phyloP scores from a whole-genome alignment of 92 coral and sea anemone genomes.

The Zoanthus gigantus region DNA sequence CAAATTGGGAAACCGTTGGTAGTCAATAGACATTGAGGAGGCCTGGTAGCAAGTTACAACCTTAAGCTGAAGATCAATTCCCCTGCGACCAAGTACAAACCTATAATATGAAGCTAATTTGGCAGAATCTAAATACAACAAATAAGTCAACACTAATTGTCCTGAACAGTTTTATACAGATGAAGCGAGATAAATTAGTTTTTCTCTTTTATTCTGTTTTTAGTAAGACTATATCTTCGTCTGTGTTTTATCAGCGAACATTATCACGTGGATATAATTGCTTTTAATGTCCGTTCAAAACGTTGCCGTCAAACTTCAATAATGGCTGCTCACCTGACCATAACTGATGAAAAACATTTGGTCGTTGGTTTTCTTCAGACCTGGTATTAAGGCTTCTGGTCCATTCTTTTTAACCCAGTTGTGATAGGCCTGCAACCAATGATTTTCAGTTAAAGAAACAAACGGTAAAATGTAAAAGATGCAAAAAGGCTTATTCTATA shows the following conservation, averaged over 20 bases:
- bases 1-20: neutral
- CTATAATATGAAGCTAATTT: too few species aligned
- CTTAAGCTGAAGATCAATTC: too few species aligned
- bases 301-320: neutral
- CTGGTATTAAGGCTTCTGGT: conserved; percentile 69
- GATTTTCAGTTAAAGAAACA: neutral
- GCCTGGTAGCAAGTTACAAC: neutral
- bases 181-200: too few species aligned
- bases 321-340: conserved; percentile 74
- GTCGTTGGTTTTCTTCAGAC: conserved; percentile 71
- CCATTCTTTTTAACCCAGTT: conserved; percentile 78
- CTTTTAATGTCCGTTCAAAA: neutral
- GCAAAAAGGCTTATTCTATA: too few species aligned
- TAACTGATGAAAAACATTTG: conserved; percentile 89
- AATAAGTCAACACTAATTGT: too few species aligned
- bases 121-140: too few species aligned
- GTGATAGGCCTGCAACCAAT: conserved; percentile 71
- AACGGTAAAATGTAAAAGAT: too few species aligned
- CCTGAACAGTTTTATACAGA: too few species aligned
- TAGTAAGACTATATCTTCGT: neutral
- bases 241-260: neutral
- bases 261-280: neutral
- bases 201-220: too few species aligned
- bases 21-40: neutral
- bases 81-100: too few species aligned